Base-by-base conservation (phyloP, 2,888 invertebrate species). In the Piscicola geometra region DNA sequence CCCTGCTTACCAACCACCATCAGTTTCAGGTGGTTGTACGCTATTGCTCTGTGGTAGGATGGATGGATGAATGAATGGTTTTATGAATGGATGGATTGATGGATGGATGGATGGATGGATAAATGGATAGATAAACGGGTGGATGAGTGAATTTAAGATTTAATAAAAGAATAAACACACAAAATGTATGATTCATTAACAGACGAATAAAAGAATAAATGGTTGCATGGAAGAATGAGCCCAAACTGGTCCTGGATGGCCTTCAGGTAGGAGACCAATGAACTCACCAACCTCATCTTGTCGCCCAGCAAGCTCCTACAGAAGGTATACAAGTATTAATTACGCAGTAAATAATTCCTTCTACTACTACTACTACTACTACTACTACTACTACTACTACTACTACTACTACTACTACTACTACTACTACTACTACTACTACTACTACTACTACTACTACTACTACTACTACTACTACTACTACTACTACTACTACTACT, bases 201-300 rank as follows among this genome's bases (percentile, higher is more conserved):
- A 15, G 15, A 15, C 9, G 41, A 30, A 64, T n/a, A 21, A 64
- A 28, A 3, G 25, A 64, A 12, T 30, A n/a, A 64, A 64, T 28
- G 25, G 64, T 3, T 12, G n/a, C 3, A 64, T 41, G 28, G 35
- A 64, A 36, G 25, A 69, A n/a, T 56, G 30, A 36, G 64, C 32
- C 28, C 86, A 82, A 79, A 88, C 88, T 88, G 87, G 81, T 88
- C 88, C 30, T 87, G 82, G 69, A 88, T 84, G n/a, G 88, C 87
- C 86, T 94, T 93, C 28, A 99, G 88, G 84, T 97, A 98, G 0
- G 92, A 93, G 69, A 98, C 91, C 33, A 89, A 86, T 84, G 98
- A 97, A 90, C 93, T 93, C 0, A 97, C 96, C 87, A 94, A 94
- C 87, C 94, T 94, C 80, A 93, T 91, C 81, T 95, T 95, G 77